Base-by-base conservation (phyloP, 2,888 invertebrate genomes). In the Erynnis tages region DNA sequence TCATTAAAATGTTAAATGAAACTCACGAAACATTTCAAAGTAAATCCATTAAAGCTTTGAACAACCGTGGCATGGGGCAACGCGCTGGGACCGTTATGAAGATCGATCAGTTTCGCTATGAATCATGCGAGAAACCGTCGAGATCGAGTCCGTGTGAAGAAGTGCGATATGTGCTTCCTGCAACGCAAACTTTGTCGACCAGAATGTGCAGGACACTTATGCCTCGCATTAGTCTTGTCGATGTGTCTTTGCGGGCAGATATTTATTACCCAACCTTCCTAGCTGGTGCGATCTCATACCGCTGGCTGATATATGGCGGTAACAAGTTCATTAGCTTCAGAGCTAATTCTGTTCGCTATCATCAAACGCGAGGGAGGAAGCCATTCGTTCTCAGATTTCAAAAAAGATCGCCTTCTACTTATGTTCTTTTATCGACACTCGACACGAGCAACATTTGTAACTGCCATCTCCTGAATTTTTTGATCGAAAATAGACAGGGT, bases 141-240 rank as follows among this genome's bases (percentile, higher is more conserved):
- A 40, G 21, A 34, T 27, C 35, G 14, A 34, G 19, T 25, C 21
- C 11, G 35, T 8, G 35, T 19, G 27, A 35, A 43, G 43, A 43
- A 35, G 27, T 40, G n/a, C n/a, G n/a, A n/a, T n/a, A n/a, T n/a
- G 43, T 29, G 25, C 43, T 43, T 43, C 35, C 43, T 50, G 43
- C 13, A 35, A 10, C 16, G 13, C 32, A 32, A 25, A 29, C 14
- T 29, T 7, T n/a, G n/a, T 17, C 19, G 17, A 19, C n/a, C 10
- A 13, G 44, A 47, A 48, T 40, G 34, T 8, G 41, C 43, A 29
- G 35, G 43, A 37, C 35, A 62, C 69, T 65, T 66, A 71, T 72
- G 71, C 71, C 67, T 70, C 67, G 62, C 74, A 73, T 82, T 79
- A 74, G 77, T 82, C 80, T 79, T 79, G 74, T 73, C 73, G 65